Percentiles rank a stretch among this genome's conserved stretches.
These are phyloP conservation scores for Paralichthys olivaceus DNA, from an alignment of 2,113 vertebrate species.

Conservation along the genomic window DNA sequence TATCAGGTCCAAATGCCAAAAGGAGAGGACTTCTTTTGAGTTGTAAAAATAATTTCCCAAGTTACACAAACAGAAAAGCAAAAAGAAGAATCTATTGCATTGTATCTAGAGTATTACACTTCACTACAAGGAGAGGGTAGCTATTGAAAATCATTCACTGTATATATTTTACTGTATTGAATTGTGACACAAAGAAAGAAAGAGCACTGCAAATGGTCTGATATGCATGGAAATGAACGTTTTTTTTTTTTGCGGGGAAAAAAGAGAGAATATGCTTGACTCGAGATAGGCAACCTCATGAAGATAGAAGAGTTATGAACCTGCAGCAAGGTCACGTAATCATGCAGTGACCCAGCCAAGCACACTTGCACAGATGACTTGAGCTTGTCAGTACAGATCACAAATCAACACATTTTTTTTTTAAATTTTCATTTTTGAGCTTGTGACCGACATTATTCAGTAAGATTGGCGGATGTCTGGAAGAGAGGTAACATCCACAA, in stretches of 20 bases:
- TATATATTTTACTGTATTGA: constrained; percentile 74
- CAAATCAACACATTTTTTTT: constrained; percentile 65
- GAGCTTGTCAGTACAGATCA: constrained; percentile 72
- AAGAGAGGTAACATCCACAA: constrained; percentile 47
- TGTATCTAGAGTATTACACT: constrained; percentile 76
- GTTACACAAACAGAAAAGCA: constrained; percentile 72
- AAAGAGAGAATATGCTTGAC: constrained; percentile 40
- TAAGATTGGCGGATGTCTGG: constrained; percentile 37
- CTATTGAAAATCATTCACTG: constrained; percentile 75
- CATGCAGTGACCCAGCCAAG: constrained; percentile 78
- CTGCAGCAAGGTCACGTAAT: constrained; percentile 71
- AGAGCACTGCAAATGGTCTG: constrained; percentile 74
- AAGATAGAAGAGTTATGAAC: constrained; percentile 67
- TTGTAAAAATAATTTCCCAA: constrained; percentile 68
- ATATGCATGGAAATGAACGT: constrained; percentile 67
- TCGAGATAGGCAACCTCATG: constrained; percentile 45
- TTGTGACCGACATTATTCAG: constrained; percentile 41
- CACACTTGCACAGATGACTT: constrained; percentile 68
- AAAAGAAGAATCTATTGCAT: constrained; percentile 72
- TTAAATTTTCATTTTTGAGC: not conserved
- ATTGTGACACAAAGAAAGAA: constrained; percentile 71
- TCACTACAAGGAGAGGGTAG: constrained; percentile 73
- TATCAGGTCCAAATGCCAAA: constrained; percentile 72
- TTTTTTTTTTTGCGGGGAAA: constrained; percentile 11
- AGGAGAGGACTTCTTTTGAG: constrained; percentile 69